Percentiles rank a stretch among this genome's conserved stretches.
These are phyloP conservation scores for Dolomedes plantarius DNA, from an alignment of 2,888 invertebrate species.

Conservation along the genomic window DNA sequence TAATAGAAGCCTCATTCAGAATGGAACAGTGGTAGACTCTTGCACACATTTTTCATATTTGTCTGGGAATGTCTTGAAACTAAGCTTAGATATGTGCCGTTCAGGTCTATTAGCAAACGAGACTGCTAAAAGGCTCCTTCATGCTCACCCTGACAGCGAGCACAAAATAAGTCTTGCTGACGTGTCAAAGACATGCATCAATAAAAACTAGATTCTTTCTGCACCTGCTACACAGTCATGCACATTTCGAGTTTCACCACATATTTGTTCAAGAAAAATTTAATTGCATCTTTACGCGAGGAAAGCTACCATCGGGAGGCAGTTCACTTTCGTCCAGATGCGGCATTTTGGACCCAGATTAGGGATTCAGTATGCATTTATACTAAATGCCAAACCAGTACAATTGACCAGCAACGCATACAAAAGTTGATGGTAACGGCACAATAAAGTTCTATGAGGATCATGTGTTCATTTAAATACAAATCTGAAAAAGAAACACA, in stretches of 20 bases:
- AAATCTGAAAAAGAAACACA: constrained; percentile 29
- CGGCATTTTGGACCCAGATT: constrained; percentile 64
- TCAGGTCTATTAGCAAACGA: constrained; percentile 2
- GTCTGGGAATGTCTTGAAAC: constrained; percentile 55
- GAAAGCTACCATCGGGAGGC: no score
- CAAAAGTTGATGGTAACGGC: constrained; percentile 47
- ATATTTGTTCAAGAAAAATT: no score
- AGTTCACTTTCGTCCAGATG: no score
- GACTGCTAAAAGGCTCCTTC: neutral
- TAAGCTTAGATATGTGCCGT: constrained; percentile 34
- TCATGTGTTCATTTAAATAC: constrained; percentile 38
- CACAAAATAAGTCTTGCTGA: constrained; percentile 7
- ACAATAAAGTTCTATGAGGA: constrained; percentile 52
- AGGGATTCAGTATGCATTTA: constrained; percentile 51
- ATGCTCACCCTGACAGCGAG: neutral
- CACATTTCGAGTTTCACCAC: no score
- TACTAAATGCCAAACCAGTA: constrained; percentile 61
- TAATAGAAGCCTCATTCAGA: constrained; percentile 40
- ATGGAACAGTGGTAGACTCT: constrained; percentile 36
- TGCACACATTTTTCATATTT: constrained; percentile 17
- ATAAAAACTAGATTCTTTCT: neutral
- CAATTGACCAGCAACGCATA: constrained; percentile 43
- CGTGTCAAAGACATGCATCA: neutral
- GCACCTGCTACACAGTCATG: neutral
- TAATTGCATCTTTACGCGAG: no score